phyloP scores from a whole-genome alignment of 2,113 vertebrate species.

The Oryctolagus cuniculus region DNA sequence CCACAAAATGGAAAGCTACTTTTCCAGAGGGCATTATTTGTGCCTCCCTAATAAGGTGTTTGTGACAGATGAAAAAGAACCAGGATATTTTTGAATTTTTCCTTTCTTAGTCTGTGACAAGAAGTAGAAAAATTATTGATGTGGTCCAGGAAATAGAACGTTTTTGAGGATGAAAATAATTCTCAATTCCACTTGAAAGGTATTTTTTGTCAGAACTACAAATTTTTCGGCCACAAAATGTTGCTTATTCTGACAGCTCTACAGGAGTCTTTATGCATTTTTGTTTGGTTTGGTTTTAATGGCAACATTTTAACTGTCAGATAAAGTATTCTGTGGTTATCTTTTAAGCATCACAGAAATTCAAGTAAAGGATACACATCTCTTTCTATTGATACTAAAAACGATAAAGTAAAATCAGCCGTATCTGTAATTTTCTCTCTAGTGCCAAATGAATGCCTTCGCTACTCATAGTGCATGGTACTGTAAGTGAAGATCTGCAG shows the following conservation, averaged over 20 bases:
- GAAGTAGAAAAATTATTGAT: slow-evolving; percentile 64
- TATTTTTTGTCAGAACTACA: slow-evolving; percentile 72
- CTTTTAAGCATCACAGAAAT: slow-evolving; percentile 81
- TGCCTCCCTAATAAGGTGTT: slow-evolving; percentile 72
- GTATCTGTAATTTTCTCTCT: slow-evolving; percentile 58
- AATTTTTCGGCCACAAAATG: slow-evolving; percentile 72
- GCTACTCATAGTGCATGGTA: slow-evolving; percentile 55
- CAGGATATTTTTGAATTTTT: slow-evolving; percentile 41
- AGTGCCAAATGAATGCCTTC: slow-evolving; percentile 71
- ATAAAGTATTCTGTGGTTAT: slow-evolving; percentile 83
- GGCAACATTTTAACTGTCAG: slow-evolving; percentile 84
- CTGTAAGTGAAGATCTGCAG: neutral
- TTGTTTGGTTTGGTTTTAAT: slow-evolving; percentile 79
- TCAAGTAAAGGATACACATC: slow-evolving; percentile 78
- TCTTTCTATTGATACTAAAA: slow-evolving; percentile 84
- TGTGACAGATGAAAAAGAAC: slow-evolving; percentile 72
- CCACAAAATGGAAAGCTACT: slow-evolving; percentile 64
- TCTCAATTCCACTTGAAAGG: slow-evolving; percentile 69
- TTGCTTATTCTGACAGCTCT: slow-evolving; percentile 79
- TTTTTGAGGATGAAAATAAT: slow-evolving; percentile 75
- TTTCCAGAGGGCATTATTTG: slow-evolving; percentile 65
- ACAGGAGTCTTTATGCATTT: slow-evolving; percentile 72
- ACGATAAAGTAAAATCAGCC: slow-evolving; percentile 81
- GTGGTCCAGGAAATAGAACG: slow-evolving; percentile 55
- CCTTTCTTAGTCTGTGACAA: slow-evolving; percentile 57